Base-by-base conservation (phyloP, 2,113 vertebrate genomes). In the Thamnaconus septentrionalis region DNA sequence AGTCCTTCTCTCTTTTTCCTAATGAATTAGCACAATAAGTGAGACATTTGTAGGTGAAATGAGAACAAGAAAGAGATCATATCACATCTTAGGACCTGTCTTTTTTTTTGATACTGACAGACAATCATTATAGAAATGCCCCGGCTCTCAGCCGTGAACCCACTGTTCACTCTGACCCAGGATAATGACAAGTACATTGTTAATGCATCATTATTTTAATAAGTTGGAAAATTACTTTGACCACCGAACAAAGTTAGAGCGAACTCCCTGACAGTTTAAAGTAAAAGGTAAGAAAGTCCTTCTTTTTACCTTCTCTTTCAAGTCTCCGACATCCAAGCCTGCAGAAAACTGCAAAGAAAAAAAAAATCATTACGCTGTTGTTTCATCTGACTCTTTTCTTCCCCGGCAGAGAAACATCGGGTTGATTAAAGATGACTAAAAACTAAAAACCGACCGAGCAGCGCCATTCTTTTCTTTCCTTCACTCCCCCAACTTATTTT, bases 371-470 rank as follows among this genome's bases (percentile, higher is more conserved):
- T 91, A 81, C 73, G 8, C 42, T 59, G 76, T 84, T 90, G 86
- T 92, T 92, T 91, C 84, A 90, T 91, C 86, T 85, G 76, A 70
- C 77, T 87, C 82, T 84, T 90, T 88, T 79, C 77, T 85, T 90
- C 73, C 63, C 75, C 69, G 45, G 82, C 58, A 66, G 64, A 88
- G 81, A 91, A 90, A 88, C 81, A 89, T 73, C 61, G 12, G 81
- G 79, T 78, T 90, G 89, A 92, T 91, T 91, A 91, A 89, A 90
- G 87, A 88, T 90, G 79, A 90, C 87, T 88, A 86, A 90, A 89
- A 88, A 74, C 84, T 80, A 88, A 87, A 31, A 89, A 85, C 81
- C 69, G 50, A 79, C 73, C 64, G 39, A 57, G 80, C 61, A 58
- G 39, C 64, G 12, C 50, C 65, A 75, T 78, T 66, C 80, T 76